These are phyloP conservation scores for Eidolon dupreanum DNA, from an alignment of 2,797 vertebrate genomes.

Conservation along the genomic window DNA sequence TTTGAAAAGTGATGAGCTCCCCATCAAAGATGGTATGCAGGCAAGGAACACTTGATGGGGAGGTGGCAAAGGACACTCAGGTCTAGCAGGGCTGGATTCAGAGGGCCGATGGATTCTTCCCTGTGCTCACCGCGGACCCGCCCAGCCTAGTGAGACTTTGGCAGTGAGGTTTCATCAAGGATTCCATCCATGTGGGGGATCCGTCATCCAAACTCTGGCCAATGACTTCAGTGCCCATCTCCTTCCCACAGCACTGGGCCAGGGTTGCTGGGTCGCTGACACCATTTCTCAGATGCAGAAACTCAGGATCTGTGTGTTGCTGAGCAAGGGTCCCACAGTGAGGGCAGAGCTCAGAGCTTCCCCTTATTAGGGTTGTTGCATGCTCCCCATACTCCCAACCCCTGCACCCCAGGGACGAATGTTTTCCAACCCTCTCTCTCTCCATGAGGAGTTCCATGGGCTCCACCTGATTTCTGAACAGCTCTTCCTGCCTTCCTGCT, in stretches of 20 bases:
- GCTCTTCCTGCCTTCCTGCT: not conserved
- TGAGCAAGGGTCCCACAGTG: not conserved
- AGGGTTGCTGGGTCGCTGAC: not conserved
- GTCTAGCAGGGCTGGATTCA: not conserved
- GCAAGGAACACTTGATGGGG: not conserved
- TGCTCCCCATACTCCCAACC: too few species aligned
- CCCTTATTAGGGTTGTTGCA: not conserved
- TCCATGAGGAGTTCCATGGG: not conserved
- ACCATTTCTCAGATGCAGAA: not conserved
- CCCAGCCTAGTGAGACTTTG: accelerated
- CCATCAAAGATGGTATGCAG: not conserved
- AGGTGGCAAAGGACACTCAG: not conserved
- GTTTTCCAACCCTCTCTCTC: not conserved
- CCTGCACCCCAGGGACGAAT: not conserved
- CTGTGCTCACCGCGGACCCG: not conserved
- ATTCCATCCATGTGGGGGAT: accelerated
- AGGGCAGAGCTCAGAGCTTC: not conserved
- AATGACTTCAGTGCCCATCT: not conserved
- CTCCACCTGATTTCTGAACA: not conserved
- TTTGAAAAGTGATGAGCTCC: not conserved
- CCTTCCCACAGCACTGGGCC: too few species aligned
- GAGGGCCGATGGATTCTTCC: not conserved
- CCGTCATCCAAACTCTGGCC: not conserved
- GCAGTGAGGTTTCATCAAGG: not conserved
- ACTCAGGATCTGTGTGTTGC: not conserved